Evolutionary conservation across 2,797 vertebrate species (phyloP).

Genomic region (Crenuchus spilurus): DNA sequence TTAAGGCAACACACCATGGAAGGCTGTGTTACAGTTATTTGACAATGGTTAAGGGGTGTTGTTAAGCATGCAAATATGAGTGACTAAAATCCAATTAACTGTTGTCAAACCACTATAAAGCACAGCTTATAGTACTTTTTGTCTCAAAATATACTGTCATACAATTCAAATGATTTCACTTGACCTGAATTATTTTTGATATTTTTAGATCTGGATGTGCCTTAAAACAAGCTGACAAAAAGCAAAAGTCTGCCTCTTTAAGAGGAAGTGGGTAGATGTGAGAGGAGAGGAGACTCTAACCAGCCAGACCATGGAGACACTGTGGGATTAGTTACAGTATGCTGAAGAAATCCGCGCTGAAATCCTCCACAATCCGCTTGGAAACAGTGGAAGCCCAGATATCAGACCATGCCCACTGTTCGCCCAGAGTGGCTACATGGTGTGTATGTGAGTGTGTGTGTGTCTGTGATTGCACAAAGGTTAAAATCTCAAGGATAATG

Average conservation of each 20-base stretch:
- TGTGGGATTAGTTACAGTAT: slow-evolving; percentile 56
- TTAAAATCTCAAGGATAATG: slow-evolving; percentile 41
- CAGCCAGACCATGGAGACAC: slow-evolving; percentile 50
- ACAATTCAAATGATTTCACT: too few relatives aligned
- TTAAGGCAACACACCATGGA: neutral
- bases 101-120: too few relatives aligned
- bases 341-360: slow-evolving; percentile 57
- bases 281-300: slow-evolving; percentile 35
- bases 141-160: too few relatives aligned
- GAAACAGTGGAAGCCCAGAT: slow-evolving; percentile 57
- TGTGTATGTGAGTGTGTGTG: slow-evolving; percentile 28
- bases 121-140: too few relatives aligned
- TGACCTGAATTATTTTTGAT: neutral
- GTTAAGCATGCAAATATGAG: neutral
- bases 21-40: neutral
- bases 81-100: too few relatives aligned
- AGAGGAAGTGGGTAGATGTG: neutral
- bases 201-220: neutral
- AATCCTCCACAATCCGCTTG: slow-evolving; percentile 56
- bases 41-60: neutral
- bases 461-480: slow-evolving; percentile 29
- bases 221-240: neutral
- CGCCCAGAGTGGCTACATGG: slow-evolving; percentile 51
- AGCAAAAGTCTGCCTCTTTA: neutral
- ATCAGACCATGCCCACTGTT: slow-evolving; percentile 69